These are phyloP conservation scores for Peromyscus californicus DNA, from an alignment of 2,113 vertebrate genomes.

Conservation along the genomic window DNA sequence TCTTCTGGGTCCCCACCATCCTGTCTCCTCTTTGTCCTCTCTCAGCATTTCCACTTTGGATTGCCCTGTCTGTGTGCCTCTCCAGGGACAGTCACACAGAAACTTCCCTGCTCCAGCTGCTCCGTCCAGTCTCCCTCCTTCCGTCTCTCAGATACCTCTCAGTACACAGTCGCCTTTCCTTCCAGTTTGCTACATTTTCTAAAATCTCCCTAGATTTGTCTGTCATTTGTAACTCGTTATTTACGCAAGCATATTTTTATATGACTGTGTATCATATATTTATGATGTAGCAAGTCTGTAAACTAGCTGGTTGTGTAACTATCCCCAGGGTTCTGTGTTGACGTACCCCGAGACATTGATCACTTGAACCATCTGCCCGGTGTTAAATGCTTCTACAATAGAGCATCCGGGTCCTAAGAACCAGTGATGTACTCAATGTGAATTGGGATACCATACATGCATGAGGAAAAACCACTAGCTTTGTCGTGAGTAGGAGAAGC, in stretches of 20 bases:
- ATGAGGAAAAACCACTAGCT: neutral
- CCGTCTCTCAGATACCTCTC: neutral
- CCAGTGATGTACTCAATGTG: neutral
- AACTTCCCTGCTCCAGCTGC: neutral
- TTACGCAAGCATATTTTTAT: neutral
- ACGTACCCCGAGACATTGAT: neutral
- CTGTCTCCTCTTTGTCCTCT: rapidly evolving
- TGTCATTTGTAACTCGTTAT: neutral
- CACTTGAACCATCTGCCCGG: neutral
- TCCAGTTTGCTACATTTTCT: neutral
- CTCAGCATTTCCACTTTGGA: neutral
- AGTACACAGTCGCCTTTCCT: neutral
- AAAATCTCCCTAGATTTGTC: neutral
- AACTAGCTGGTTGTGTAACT: neutral
- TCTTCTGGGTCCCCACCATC: neutral
- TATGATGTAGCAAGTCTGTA: neutral
- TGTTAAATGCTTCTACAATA: neutral
- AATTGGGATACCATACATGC: too few relatives aligned
- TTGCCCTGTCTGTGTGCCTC: neutral
- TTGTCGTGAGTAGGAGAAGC: neutral
- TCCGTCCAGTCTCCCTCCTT: neutral
- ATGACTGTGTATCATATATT: neutral
- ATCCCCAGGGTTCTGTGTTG: neutral
- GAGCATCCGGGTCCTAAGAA: neutral
- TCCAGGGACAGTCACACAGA: neutral